Base-by-base conservation (phyloP, 2,888 invertebrate genomes). In the Macaria liturata region DNA sequence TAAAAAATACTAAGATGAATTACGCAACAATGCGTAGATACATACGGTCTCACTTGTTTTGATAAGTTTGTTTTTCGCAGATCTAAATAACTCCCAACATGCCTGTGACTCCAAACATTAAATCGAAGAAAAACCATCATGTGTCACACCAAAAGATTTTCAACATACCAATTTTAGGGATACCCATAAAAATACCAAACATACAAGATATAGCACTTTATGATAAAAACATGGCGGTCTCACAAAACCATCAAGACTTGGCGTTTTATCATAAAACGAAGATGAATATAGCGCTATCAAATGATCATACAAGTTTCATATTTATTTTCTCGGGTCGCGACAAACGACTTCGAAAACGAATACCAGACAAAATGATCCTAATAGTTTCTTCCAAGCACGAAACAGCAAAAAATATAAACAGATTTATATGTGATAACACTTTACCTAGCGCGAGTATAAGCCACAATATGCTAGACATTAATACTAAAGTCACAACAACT, bases 391-490 rank as follows among this genome's bases (percentile, higher is more conserved):
- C 34, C 30, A 32, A 6, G 9, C 9, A 37, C 4, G 32, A 30
- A 40, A 39, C 48, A 45, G 9, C 43, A 45, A 32, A 5, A 34
- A 32, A 49, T 9, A 32, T 40, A 3, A 44, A 32, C 34, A 37
- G 37, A 9, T 44, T 45, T 6, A 49, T 43, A 9, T 20, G 30
- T 6, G 34, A 20, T 39, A 45, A 30, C 8, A 45, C 20, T 6
- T 5, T 6, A 7, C 7, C 30, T 31, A n/a, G 8, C 37, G 7
- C 32, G 39, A 43, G 42, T 1, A 8, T 32, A 42, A 37, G 32
- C 32, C 47, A 46, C 6, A 60, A 57, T 30, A 48, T 48, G 40
- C 34, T 58, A n/a, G 9, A 5, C 4, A 42, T 42, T 1, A 42
- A 42, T n/a, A 42, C 9, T 4, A 9, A 8, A 4, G n/a, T 42